Percentiles rank a stretch among this genome's conserved stretches.
phyloP scores from a whole-genome alignment of 2,888 invertebrate species.

The Hydropsyche betteni region DNA sequence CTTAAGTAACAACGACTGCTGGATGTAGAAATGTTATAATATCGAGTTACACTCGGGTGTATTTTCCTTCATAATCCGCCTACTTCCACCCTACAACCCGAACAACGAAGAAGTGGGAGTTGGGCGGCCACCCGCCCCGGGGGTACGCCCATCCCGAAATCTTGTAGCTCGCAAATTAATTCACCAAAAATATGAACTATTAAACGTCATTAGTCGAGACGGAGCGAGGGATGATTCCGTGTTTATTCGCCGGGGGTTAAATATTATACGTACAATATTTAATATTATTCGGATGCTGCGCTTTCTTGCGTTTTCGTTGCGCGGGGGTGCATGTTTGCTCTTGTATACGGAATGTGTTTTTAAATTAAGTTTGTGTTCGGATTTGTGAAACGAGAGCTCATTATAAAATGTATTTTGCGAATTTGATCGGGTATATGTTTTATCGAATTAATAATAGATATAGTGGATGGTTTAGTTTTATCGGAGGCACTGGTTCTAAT shows the following conservation, averaged over 20 bases:
- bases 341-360: no score
- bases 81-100: slow-evolving; percentile 15
- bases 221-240: slow-evolving; percentile 44
- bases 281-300: not conserved
- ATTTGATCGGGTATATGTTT: no score
- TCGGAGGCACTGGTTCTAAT: no score
- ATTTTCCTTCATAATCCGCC: slow-evolving; percentile 50
- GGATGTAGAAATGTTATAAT: slow-evolving; percentile 51
- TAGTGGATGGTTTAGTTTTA: no score
- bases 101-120: not conserved
- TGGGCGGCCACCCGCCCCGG: slow-evolving; percentile 29
- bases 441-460: no score
- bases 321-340: not conserved
- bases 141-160: slow-evolving; percentile 47
- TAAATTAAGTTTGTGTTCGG: no score
- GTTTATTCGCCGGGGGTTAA: slow-evolving; percentile 44
- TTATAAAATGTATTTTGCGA: no score
- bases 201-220: slow-evolving; percentile 52
- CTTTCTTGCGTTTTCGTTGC: not conserved
- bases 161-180: slow-evolving; percentile 52
- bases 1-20: slow-evolving; percentile 48
- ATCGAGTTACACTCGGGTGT: slow-evolving; percentile 50
- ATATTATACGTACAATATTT: not conserved
- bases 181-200: slow-evolving; percentile 53
- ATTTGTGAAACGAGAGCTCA: no score